A percentile compares a stretch with the other conserved stretches of the same genome.
Conservation (phyloP, 2,797 vertebrate species). For the Crax fasciolata region DNA sequence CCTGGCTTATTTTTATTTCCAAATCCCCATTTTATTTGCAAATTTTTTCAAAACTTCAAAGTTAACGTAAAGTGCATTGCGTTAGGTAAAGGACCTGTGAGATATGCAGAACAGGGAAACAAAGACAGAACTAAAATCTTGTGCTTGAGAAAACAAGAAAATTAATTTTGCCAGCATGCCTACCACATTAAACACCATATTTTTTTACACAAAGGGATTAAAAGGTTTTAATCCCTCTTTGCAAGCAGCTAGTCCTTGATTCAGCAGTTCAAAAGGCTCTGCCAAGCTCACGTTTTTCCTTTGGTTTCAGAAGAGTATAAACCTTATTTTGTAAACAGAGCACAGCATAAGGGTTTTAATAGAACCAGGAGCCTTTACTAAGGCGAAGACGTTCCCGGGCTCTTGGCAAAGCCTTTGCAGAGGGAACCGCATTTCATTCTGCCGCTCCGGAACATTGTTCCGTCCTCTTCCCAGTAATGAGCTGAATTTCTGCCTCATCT, state of each 20-base stretch:
- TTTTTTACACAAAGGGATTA: slow-evolving; percentile 73
- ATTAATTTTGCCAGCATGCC: slow-evolving; percentile 76
- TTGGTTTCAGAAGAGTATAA: slow-evolving; percentile 52
- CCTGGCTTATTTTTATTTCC: background rate
- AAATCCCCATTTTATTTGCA: slow-evolving; percentile 49
- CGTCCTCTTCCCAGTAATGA: slow-evolving; percentile 21
- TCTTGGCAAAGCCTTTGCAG: background rate
- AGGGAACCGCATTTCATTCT: slow-evolving; percentile 38
- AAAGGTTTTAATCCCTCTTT: slow-evolving; percentile 73
- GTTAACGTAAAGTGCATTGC: slow-evolving; percentile 23
- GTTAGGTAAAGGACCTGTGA: background rate
- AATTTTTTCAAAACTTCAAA: slow-evolving; percentile 58
- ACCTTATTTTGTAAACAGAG: slow-evolving; percentile 67
- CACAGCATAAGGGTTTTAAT: slow-evolving; percentile 29
- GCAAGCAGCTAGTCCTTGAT: slow-evolving; percentile 69
- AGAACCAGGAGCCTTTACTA: background rate
- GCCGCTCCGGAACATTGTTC: slow-evolving; percentile 4
- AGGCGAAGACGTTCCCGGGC: slow-evolving; percentile 10
- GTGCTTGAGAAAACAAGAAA: slow-evolving; percentile 75
- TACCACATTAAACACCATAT: slow-evolving; percentile 74
- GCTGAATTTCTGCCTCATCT: slow-evolving; percentile 37
- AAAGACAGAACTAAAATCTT: slow-evolving; percentile 57
- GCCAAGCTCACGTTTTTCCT: slow-evolving; percentile 53
- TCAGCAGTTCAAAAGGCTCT: slow-evolving; percentile 66
- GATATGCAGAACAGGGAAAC: slow-evolving; percentile 39